These are phyloP conservation scores for Drosophila atripex DNA, from an alignment of 2,888 invertebrate species.

Conservation along the genomic window DNA sequence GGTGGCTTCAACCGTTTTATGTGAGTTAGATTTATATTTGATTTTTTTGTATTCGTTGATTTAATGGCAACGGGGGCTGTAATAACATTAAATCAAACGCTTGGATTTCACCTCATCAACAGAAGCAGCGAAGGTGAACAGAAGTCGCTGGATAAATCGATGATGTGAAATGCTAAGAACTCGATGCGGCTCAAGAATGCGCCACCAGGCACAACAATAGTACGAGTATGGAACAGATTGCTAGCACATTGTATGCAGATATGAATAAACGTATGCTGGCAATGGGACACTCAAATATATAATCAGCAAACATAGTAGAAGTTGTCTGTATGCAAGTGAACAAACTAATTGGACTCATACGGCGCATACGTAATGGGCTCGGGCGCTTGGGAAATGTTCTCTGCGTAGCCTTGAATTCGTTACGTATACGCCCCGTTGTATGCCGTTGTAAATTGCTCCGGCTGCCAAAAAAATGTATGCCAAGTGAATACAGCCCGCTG, in stretches of 20 bases:
- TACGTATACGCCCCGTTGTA: conserved; percentile 65
- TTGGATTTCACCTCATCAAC: conserved; percentile 84
- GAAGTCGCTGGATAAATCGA: conserved; percentile 68
- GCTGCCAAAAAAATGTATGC: conserved; percentile 61
- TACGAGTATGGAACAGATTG: conserved; percentile 21
- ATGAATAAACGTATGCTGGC: conserved; percentile 10
- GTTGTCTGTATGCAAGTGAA: conserved; percentile 35
- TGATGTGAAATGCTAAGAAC: conserved; percentile 72
- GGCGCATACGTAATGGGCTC: conserved; percentile 74
- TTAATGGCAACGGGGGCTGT: conserved; percentile 45
- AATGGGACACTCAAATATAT: conserved; percentile 14
- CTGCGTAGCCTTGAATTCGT: conserved; percentile 46
- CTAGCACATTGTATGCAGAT: conserved; percentile 62
- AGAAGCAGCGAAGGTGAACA: conserved; percentile 82
- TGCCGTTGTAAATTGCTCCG: conserved; percentile 24
- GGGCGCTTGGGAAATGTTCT: conserved; percentile 70
- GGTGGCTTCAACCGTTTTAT: conserved; percentile 20
- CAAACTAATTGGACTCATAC: conserved; percentile 72
- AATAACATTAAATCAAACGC: conserved; percentile 50
- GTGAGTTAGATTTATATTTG: conserved; percentile 1
- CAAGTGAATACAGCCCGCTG: conserved; percentile 50
- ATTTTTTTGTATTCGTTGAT: conserved; percentile 22
- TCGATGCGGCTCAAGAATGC: conserved; percentile 50
- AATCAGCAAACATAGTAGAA: conserved; percentile 12
- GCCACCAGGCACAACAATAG: conserved; percentile 55